phyloP scores from a whole-genome alignment of 2,888 invertebrate species.

The Rhagium mordax region DNA sequence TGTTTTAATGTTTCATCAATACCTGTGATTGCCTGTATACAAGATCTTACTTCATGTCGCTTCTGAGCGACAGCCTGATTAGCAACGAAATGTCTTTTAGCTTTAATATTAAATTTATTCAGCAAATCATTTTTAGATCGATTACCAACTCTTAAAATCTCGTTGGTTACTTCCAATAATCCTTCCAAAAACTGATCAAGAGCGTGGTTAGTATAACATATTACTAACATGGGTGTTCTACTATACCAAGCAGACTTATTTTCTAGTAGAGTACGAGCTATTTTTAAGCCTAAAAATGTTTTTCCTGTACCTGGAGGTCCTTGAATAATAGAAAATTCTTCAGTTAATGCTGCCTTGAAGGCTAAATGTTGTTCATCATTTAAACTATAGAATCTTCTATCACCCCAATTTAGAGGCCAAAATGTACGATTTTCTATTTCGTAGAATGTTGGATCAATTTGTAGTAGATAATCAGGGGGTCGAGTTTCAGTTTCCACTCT shows the following conservation, averaged over 20 bases:
- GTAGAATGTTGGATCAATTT: slow-evolving; percentile 33
- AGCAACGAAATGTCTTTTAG: slow-evolving; percentile 21
- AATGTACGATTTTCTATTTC: slow-evolving; percentile 42
- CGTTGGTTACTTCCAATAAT: slow-evolving; percentile 73
- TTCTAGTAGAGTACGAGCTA: slow-evolving; percentile 78
- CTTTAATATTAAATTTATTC: slow-evolving; percentile 35
- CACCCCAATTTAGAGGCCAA: slow-evolving; percentile 34
- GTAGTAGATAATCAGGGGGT: slow-evolving; percentile 39
- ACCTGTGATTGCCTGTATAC: slow-evolving; percentile 31
- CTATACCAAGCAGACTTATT: slow-evolving; percentile 71
- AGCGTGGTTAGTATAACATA: slow-evolving; percentile 91
- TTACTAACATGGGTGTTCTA: slow-evolving; percentile 78
- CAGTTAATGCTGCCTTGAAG: slow-evolving; percentile 78
- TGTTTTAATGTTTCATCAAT: slow-evolving; percentile 46
- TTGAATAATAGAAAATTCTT: slow-evolving; percentile 85
- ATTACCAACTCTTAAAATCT: slow-evolving; percentile 80
- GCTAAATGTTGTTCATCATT: slow-evolving; percentile 77
- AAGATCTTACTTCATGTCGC: slow-evolving; percentile 36
- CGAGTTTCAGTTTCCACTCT: slow-evolving; percentile 69
- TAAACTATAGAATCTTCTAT: slow-evolving; percentile 33
- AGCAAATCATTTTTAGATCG: slow-evolving; percentile 75
- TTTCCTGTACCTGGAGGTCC: slow-evolving; percentile 94
- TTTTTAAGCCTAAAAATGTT: slow-evolving; percentile 84
- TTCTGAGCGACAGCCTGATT: slow-evolving; percentile 37
- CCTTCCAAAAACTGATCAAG: slow-evolving; percentile 89